Percentiles rank a stretch among this genome's conserved stretches.
These are phyloP conservation scores for Taenioides sp. DNA, from an alignment of 2,797 vertebrate genomes.

Conservation along the genomic window DNA sequence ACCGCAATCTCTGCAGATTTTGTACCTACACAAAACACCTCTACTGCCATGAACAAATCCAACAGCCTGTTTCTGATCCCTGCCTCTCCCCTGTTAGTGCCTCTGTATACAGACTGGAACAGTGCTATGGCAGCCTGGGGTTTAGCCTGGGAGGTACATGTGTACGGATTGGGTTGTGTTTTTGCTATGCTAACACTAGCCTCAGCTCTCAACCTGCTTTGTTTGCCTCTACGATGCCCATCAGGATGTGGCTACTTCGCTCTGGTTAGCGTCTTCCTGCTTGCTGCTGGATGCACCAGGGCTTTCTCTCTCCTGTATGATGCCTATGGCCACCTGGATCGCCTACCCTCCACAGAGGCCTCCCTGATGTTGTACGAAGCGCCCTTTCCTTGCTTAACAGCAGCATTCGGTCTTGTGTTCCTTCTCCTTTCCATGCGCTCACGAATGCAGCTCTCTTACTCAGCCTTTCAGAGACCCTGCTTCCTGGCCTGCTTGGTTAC, in stretches of 20 bases:
- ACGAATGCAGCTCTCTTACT: slow-evolving; percentile 80
- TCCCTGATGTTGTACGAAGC: slow-evolving; percentile 84
- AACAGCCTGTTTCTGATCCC: slow-evolving; percentile 57
- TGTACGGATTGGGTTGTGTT: slow-evolving; percentile 84
- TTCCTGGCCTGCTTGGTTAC: slow-evolving; percentile 80
- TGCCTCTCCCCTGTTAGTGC: slow-evolving; percentile 79
- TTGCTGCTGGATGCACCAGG: slow-evolving; percentile 78
- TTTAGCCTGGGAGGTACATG: slow-evolving; percentile 87
- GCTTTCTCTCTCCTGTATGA: slow-evolving; percentile 88
- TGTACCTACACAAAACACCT: slow-evolving; percentile 54
- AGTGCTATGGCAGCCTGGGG: slow-evolving; percentile 89
- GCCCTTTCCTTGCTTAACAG: slow-evolving; percentile 87
- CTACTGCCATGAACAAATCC: slow-evolving; percentile 65
- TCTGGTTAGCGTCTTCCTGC: slow-evolving; percentile 82
- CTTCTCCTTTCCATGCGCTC: slow-evolving; percentile 86
- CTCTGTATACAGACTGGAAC: slow-evolving; percentile 85
- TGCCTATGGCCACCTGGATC: slow-evolving; percentile 84
- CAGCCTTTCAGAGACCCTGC: slow-evolving; percentile 82
- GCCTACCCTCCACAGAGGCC: slow-evolving; percentile 75
- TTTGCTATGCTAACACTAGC: slow-evolving; percentile 82
- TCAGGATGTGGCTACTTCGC: slow-evolving; percentile 81
- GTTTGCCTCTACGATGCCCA: slow-evolving; percentile 83
- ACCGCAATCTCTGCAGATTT: slow-evolving; percentile 33
- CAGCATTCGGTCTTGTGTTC: slow-evolving; percentile 85
- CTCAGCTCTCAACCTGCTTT: slow-evolving; percentile 81